phyloP scores from a whole-genome alignment of 2,888 invertebrate species.

The Linnaemya tessellans region DNA sequence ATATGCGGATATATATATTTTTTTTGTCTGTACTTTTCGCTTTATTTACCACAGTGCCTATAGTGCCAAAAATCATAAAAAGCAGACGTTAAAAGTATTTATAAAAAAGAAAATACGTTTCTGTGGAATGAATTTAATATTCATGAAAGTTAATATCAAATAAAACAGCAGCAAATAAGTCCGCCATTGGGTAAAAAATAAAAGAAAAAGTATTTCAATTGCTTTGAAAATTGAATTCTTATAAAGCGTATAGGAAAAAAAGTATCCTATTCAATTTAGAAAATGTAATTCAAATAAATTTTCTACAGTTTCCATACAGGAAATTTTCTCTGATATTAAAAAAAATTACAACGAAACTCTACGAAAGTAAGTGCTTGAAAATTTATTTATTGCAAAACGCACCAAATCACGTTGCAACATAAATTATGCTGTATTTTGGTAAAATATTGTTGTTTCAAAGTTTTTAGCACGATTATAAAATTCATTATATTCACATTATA shows the following conservation, averaged over 20 bases:
- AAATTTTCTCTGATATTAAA: constrained; percentile 29
- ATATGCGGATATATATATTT: background rate
- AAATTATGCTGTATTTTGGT: constrained; percentile 21
- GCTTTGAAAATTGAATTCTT: background rate
- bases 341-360: background rate
- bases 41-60: background rate
- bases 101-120: background rate
- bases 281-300: background rate
- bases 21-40: background rate
- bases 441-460: constrained; percentile 2
- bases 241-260: background rate
- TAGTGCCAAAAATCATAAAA: background rate
- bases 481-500: constrained; percentile 46
- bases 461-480: constrained; percentile 22
- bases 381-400: constrained; percentile 6
- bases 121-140: background rate
- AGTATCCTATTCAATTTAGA: background rate
- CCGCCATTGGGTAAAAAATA: background rate
- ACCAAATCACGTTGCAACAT: constrained; percentile 19
- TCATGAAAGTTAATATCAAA: background rate
- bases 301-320: background rate
- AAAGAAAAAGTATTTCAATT: background rate
- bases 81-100: background rate
- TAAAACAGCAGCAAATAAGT: background rate
- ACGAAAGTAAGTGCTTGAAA: background rate